phyloP scores from a whole-genome alignment of 2,797 vertebrate genomes.

The Eleutherodactylus coqui region DNA sequence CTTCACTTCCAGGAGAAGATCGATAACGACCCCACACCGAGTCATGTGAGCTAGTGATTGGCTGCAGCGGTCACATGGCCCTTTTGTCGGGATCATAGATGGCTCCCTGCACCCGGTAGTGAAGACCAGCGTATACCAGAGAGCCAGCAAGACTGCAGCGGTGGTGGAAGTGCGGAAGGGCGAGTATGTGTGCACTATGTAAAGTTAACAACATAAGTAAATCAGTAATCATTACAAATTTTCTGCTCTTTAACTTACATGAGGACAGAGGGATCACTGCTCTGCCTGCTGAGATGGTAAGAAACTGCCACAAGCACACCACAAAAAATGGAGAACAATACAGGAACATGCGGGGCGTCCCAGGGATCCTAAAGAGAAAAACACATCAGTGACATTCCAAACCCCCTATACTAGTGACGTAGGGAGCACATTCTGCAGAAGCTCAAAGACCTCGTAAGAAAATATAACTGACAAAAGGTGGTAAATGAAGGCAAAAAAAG shows the following conservation, averaged over 20 bases:
- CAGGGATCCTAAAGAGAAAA: conserved; percentile 86
- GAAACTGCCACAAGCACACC: conserved; percentile 95
- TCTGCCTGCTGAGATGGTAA: conserved; percentile 97
- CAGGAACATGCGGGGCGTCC: conserved; percentile 98
- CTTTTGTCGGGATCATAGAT: too few relatives aligned
- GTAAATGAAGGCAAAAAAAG: background rate
- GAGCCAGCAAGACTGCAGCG: too few relatives aligned
- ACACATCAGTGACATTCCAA: background rate
- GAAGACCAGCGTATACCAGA: too few relatives aligned
- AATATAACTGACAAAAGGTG: background rate
- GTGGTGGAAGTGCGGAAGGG: too few relatives aligned
- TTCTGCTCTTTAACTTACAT: conserved; percentile 80
- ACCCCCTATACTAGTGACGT: background rate
- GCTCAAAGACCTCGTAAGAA: background rate
- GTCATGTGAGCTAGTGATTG: too few relatives aligned
- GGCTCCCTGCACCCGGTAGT: too few relatives aligned
- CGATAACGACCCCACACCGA: too few relatives aligned
- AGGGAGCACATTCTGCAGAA: background rate
- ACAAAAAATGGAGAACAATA: conserved; percentile 96
- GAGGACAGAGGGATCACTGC: conserved; percentile 95
- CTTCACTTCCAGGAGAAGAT: too few relatives aligned
- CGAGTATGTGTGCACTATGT: too few relatives aligned
- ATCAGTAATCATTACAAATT: background rate
- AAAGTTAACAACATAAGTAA: too few relatives aligned
- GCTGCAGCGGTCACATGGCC: too few relatives aligned